A percentile compares a stretch with the other conserved stretches of the same genome.
These are phyloP conservation scores for Lagria hirta DNA, from an alignment of 2,888 invertebrate species.

Conservation along the genomic window DNA sequence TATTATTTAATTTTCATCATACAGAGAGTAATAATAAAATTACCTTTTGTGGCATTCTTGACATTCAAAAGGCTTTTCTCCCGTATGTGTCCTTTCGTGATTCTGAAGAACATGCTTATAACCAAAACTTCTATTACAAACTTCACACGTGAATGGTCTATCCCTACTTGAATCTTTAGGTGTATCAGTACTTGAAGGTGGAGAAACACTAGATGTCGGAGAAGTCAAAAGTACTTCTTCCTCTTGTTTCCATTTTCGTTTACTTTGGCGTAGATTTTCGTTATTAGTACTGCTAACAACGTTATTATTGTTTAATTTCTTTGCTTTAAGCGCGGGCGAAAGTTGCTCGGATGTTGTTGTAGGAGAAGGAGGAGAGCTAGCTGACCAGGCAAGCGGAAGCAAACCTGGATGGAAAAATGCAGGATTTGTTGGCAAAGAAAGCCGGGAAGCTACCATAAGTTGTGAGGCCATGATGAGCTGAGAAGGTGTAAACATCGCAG, in stretches of 20 bases:
- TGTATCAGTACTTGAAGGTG: conserved; percentile 53
- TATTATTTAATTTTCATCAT: no score
- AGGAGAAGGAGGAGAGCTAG: conserved; percentile 58
- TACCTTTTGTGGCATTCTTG: conserved; percentile 85
- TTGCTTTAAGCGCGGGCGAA: conserved; percentile 49
- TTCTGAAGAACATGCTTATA: conserved; percentile 94
- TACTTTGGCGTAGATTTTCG: conserved; percentile 43
- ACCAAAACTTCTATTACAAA: conserved; percentile 86
- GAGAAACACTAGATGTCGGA: conserved; percentile 60
- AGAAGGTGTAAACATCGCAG: conserved; percentile 56
- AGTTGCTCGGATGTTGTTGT: conserved; percentile 51
- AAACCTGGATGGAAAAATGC: conserved; percentile 66
- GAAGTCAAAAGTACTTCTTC: conserved; percentile 52
- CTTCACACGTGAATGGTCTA: conserved; percentile 85
- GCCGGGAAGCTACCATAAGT: conserved; percentile 59
- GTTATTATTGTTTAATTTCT: conserved; percentile 45
- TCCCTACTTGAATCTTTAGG: conserved; percentile 57
- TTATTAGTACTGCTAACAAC: conserved; percentile 55
- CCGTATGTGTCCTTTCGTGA: conserved; percentile 92
- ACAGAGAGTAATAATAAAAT: no score
- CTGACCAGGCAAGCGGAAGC: conserved; percentile 56
- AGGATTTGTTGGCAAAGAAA: conserved; percentile 61
- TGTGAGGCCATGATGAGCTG: conserved; percentile 57
- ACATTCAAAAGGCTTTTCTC: conserved; percentile 92
- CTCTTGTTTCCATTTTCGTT: conserved; percentile 42